Evolutionary conservation across 1,140 invertebrate species (phyloP), one percentile per base, ranked within the genome.

Genomic region (Eciton burchellii): DNA sequence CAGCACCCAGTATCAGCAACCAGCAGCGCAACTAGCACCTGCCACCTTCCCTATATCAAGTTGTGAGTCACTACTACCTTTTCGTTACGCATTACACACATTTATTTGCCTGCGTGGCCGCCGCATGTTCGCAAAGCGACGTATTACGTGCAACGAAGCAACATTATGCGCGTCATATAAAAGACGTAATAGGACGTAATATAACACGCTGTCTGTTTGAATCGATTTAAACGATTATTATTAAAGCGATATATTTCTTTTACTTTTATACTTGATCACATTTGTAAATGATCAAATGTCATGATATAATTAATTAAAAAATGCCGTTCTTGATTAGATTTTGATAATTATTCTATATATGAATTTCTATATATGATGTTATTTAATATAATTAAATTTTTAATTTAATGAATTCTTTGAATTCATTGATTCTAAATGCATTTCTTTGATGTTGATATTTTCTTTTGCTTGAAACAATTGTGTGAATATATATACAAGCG

Each of bases 21-120:
- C 86, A 90, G 74, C 76, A 77, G 73, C 85, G 62, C 84, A 84
- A 62, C 68, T 57, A 86, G 87, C 91, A 91, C 90, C 91, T 91
- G 91, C 88, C 84, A 81, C 84, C 85, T 85, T 86, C 81, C 82
- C 81, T 79, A 76, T 83, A 87, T 90, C 91, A 84, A 84, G 84
- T 84, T 84, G 84, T 92, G 91, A 91, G 83, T 91, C 91, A 92
- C 84, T 82, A 70, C 65, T 57, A 86, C n/a, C 84, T 82, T 90
- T 72, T 74, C 57, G 19, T 84, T 29, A 29, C 4, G 19, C 65
- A 26, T 57, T 57, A 35, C 52, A 21, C 49, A 19, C 49, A 35
- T 47, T 59, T 72, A 81, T 41, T 24, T 35, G 43, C 70, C 52
- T 21, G n/a, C n/a, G 2, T 35, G 35, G n/a, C 14, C 63, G 19